A percentile compares a stretch with the other conserved stretches of the same genome.
Conservation (phyloP, 2,797 vertebrate genomes). For the Halcyon smyrnensis region DNA sequence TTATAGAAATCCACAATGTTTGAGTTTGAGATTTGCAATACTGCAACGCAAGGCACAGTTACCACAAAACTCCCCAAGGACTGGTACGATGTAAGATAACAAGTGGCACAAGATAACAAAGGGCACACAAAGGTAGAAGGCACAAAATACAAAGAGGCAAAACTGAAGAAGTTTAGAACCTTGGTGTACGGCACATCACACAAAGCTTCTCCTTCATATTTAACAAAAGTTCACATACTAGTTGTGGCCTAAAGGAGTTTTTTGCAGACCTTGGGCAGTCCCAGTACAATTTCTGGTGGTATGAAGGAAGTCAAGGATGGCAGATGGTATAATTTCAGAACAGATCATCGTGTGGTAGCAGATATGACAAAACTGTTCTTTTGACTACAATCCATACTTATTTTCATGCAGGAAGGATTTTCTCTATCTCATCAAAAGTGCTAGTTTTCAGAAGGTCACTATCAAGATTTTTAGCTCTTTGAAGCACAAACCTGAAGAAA, state of each 20-base stretch:
- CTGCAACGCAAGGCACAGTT: background rate
- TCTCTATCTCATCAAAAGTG: background rate
- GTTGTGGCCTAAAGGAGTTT: background rate
- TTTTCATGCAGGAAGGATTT: background rate
- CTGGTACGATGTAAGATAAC: background rate
- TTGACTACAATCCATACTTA: background rate
- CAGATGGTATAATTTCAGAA: background rate
- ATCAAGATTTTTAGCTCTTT: background rate
- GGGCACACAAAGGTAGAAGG: background rate
- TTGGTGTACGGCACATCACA: background rate
- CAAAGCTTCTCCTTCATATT: background rate
- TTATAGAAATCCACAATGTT: background rate
- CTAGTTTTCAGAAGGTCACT: background rate
- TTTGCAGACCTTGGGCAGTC: background rate
- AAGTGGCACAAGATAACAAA: background rate
- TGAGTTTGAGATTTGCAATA: background rate
- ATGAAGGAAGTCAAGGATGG: background rate
- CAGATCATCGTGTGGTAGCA: background rate
- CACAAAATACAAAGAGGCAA: background rate
- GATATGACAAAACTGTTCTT: background rate
- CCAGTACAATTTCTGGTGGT: background rate
- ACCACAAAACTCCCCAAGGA: background rate
- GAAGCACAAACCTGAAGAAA: background rate
- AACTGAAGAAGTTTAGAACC: background rate
- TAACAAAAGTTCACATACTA: background rate